phyloP scores from a whole-genome alignment of 2,113 vertebrate genomes.

The Seriola rivoliana region DNA sequence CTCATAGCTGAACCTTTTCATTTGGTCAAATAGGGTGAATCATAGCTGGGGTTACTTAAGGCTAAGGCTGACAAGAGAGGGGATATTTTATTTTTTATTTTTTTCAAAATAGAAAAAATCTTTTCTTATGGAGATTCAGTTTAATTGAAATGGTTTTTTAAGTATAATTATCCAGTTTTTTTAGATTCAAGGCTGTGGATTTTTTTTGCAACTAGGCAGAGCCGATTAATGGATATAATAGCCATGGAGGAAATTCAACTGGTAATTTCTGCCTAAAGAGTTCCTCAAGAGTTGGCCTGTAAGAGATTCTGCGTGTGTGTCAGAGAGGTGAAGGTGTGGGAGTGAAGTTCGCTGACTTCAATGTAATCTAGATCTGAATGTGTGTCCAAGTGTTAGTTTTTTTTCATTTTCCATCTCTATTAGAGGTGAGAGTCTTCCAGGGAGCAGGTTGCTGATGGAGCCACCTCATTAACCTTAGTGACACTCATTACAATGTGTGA shows the following conservation, averaged over 20 bases:
- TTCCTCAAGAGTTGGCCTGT: not conserved
- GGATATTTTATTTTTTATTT: not conserved
- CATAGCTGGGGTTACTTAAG: slow-evolving; percentile 4
- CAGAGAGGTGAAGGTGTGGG: not conserved
- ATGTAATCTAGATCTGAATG: slow-evolving; percentile 42
- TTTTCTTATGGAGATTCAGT: slow-evolving; percentile 18
- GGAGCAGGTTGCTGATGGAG: slow-evolving; percentile 30
- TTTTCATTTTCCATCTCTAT: slow-evolving; percentile 21
- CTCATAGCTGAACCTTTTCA: slow-evolving; percentile 5
- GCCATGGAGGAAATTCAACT: not conserved
- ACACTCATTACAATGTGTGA: slow-evolving; percentile 60
- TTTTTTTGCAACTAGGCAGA: not conserved
- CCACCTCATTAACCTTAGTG: slow-evolving; percentile 76
- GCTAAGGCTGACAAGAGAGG: slow-evolving; percentile 25
- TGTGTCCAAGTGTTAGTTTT: slow-evolving; percentile 5
- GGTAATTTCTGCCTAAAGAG: slow-evolving; percentile 5
- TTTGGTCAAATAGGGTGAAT: slow-evolving; percentile 18
- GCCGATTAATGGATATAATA: slow-evolving; percentile 24
- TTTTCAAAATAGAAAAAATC: not conserved
- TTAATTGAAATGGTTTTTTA: slow-evolving; percentile 36
- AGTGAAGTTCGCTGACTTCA: not conserved
- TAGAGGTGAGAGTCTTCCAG: slow-evolving; percentile 31
- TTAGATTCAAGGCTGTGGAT: slow-evolving; percentile 3
- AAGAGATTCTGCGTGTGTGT: not conserved
- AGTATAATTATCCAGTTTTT: slow-evolving; percentile 12